These are phyloP conservation scores for Sebastes kiyomatsui DNA, from an alignment of 2,797 vertebrate species.

Conservation along the genomic window DNA sequence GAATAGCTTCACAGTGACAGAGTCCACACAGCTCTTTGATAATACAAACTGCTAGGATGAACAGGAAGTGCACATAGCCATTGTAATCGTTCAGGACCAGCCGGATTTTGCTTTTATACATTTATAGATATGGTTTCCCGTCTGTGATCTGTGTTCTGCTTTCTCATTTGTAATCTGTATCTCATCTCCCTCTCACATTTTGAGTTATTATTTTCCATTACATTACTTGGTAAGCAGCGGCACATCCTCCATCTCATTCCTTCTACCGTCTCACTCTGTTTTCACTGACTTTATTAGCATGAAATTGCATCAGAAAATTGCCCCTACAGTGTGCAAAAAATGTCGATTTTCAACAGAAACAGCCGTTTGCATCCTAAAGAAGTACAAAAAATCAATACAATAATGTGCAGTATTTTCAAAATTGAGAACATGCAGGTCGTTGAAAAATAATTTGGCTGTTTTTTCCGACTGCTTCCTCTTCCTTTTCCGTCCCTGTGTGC, in stretches of 20 bases:
- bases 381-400: background rate
- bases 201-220: background rate
- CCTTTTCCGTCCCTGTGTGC: background rate
- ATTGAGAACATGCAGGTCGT: background rate
- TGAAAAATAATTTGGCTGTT: background rate
- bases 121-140: background rate
- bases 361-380: background rate
- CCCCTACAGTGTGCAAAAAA: background rate
- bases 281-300: conserved; percentile 1
- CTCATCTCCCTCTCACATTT: background rate
- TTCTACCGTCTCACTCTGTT: conserved; percentile 9
- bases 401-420: background rate
- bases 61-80: background rate
- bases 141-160: conserved; percentile 3
- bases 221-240: background rate
- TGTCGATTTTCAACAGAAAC: background rate
- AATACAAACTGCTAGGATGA: background rate
- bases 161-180: background rate
- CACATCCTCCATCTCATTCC: conserved; percentile 3
- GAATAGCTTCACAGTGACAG: background rate
- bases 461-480: background rate
- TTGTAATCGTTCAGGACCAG: background rate
- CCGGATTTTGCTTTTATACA: background rate
- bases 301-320: background rate
- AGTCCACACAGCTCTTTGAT: background rate